These are phyloP conservation scores for Fragum sueziense DNA, from an alignment of 2,888 invertebrate species.

Conservation along the genomic window DNA sequence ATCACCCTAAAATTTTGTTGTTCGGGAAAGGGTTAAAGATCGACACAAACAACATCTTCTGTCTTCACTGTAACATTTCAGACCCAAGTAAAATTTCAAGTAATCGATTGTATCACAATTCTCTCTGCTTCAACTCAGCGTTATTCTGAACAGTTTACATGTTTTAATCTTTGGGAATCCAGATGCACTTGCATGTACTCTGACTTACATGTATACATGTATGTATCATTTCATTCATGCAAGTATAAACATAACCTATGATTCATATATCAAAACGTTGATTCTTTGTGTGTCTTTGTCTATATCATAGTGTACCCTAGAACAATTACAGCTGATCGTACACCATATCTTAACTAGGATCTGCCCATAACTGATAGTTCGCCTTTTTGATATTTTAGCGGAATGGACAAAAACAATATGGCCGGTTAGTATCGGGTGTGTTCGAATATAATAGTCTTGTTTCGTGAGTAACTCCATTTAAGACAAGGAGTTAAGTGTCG, in stretches of 20 bases:
- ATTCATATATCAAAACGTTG: conserved; percentile 7
- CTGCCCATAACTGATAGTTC: conserved; percentile 12
- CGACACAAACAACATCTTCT: too few relatives aligned
- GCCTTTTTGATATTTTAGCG: conserved; percentile 26
- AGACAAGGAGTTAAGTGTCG: conserved; percentile 37
- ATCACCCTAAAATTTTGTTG: too few relatives aligned
- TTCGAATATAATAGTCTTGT: conserved; percentile 47
- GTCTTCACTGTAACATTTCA: too few relatives aligned
- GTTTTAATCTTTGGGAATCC: too few relatives aligned
- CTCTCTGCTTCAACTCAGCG: too few relatives aligned
- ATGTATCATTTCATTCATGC: background rate
- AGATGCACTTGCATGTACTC: background rate
- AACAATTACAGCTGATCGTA: conserved; percentile 12
- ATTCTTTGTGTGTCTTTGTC: background rate
- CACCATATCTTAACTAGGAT: conserved; percentile 3
- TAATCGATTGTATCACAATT: too few relatives aligned
- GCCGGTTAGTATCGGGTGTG: conserved; percentile 49
- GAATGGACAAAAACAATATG: conserved; percentile 56
- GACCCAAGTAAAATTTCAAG: too few relatives aligned
- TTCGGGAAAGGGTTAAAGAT: too few relatives aligned
- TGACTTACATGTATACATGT: background rate
- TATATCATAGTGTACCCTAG: background rate
- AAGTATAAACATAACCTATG: conserved; percentile 5
- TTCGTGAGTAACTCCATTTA: conserved; percentile 59
- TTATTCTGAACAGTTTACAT: too few relatives aligned